These are phyloP conservation scores for Aradus depressus DNA, from an alignment of 2,888 invertebrate species.

Conservation along the genomic window DNA sequence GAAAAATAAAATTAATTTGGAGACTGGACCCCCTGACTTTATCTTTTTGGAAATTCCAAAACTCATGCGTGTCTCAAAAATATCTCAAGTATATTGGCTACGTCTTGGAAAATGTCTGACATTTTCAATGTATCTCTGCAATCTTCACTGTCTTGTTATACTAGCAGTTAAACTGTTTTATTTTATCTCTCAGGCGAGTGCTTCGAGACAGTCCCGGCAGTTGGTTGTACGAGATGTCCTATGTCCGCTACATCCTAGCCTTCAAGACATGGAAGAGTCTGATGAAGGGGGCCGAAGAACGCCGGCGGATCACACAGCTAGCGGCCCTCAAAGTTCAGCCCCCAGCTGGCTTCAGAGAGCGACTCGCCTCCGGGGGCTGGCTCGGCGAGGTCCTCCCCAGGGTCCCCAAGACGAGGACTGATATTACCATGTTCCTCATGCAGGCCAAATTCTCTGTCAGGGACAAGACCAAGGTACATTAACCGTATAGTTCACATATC, in stretches of 20 bases:
- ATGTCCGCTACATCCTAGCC: conserved; percentile 31
- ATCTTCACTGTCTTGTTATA: background rate
- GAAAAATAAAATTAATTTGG: too few relatives aligned
- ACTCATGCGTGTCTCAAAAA: too few relatives aligned
- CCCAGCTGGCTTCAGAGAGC: conserved; percentile 29
- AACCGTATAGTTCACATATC: too few relatives aligned
- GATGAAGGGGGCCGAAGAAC: conserved; percentile 26
- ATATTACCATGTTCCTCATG: conserved; percentile 31
- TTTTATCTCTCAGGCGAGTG: conserved; percentile 21
- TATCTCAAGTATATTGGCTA: too few relatives aligned
- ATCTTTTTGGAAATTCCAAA: too few relatives aligned
- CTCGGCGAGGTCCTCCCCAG: conserved; percentile 30
- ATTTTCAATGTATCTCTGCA: background rate
- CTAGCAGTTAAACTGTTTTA: background rate
- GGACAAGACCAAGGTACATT: conserved; percentile 29
- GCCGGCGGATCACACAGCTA: conserved; percentile 26
- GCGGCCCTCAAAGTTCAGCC: conserved; percentile 27
- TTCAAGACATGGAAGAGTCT: conserved; percentile 33
- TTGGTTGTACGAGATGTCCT: conserved; percentile 28
- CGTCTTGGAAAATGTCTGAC: too few relatives aligned
- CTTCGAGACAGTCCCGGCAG: conserved; percentile 24
- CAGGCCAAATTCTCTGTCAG: conserved; percentile 31
- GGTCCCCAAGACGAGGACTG: conserved; percentile 29
- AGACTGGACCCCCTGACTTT: too few relatives aligned
- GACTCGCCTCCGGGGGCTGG: conserved; percentile 22